These are phyloP conservation scores for Eriocheir sinensis DNA, from an alignment of 1,140 invertebrate genomes.

Conservation along the genomic window DNA sequence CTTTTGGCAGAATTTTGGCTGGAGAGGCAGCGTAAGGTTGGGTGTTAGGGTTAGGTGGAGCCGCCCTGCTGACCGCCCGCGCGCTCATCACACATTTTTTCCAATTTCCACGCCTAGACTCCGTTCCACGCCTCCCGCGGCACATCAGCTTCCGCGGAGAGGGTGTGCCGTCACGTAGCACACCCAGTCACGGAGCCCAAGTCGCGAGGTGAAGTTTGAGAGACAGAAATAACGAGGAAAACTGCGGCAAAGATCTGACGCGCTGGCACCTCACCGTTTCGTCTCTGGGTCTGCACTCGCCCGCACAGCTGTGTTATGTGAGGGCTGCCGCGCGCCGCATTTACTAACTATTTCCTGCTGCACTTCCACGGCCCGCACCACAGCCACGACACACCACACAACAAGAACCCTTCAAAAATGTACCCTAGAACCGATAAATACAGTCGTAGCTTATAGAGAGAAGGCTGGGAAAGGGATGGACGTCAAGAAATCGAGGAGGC, in stretches of 20 bases:
- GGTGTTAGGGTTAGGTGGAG: constrained; percentile 73
- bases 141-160: background rate
- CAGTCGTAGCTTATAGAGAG: background rate
- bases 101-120: background rate
- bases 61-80: constrained; percentile 42
- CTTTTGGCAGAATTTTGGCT: constrained; percentile 74
- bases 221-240: background rate
- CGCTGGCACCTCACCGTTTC: constrained; percentile 65
- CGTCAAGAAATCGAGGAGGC: constrained; percentile 18
- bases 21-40: constrained; percentile 63
- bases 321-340: constrained; percentile 55
- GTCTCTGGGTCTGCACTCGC: constrained; percentile 74
- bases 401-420: background rate
- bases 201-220: background rate
- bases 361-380: background rate
- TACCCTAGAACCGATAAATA: background rate
- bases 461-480: background rate
- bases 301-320: constrained; percentile 76
- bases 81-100: constrained; percentile 39
- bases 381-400: background rate
- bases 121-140: background rate
- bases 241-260: constrained; percentile 43
- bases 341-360: constrained; percentile 43
- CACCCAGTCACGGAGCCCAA: background rate
- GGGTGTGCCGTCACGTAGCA: background rate